Percentiles rank a stretch among this genome's conserved stretches.
These are phyloP conservation scores for Nomada hirtipes DNA, from an alignment of 2,888 invertebrate species.

Conservation along the genomic window DNA sequence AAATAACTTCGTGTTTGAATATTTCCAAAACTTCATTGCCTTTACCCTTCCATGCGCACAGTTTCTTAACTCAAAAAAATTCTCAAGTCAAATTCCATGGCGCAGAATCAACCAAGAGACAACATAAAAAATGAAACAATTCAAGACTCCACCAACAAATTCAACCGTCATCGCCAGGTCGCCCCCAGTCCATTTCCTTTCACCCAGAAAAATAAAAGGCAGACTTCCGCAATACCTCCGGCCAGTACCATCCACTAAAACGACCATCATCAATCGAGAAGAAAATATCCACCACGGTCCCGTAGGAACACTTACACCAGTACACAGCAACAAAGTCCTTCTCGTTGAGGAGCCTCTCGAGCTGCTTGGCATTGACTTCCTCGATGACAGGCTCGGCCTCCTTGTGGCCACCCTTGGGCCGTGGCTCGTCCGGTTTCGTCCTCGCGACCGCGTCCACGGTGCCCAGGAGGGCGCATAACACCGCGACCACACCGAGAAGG, in stretches of 20 bases:
- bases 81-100: too few species aligned
- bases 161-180: not conserved
- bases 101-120: too few species aligned
- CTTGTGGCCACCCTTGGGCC: conserved; percentile 65
- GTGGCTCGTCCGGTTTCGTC: conserved; percentile 66
- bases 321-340: conserved; percentile 98
- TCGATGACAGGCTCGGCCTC: conserved; percentile 92
- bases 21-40: too few species aligned
- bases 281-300: not conserved
- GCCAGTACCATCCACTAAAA: not conserved
- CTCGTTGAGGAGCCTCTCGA: conserved; percentile 94
- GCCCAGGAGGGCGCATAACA: conserved; percentile 59
- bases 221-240: not conserved
- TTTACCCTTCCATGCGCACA: too few species aligned
- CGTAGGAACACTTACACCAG: conserved; percentile 93
- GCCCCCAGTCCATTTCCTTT: not conserved
- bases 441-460: conserved; percentile 63
- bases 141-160: not conserved
- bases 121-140: not conserved
- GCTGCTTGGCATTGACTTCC: conserved; percentile 96
- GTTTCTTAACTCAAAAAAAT: too few species aligned
- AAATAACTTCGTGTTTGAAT: too few species aligned
- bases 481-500: conserved; percentile 61
- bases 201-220: not conserved
- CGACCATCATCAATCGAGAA: not conserved